Evolutionary conservation across 2,888 invertebrate species (phyloP).

Genomic region (Synanthedon formicaeformis): DNA sequence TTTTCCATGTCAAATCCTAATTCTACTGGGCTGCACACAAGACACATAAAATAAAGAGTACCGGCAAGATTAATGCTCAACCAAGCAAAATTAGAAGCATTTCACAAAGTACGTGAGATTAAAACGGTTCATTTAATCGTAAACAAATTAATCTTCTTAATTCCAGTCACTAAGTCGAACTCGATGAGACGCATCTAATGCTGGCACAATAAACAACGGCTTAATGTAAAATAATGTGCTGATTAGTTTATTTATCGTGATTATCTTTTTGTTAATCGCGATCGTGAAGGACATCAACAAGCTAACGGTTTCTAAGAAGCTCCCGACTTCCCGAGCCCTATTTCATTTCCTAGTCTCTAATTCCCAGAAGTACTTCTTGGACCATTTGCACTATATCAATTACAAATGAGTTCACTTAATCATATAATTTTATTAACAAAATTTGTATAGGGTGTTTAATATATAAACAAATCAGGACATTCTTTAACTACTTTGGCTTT

Average conservation of each 20-base stretch:
- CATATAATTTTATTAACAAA: background rate
- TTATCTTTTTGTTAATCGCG: conserved; percentile 29
- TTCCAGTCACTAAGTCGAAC: background rate
- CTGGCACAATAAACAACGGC: background rate
- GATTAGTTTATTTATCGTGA: background rate
- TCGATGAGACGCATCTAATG: background rate
- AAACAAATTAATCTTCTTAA: background rate
- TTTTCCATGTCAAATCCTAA: no score
- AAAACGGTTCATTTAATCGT: background rate
- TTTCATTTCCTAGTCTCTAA: conserved; percentile 6
- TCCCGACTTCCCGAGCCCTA: conserved; percentile 36
- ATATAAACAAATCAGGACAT: no score
- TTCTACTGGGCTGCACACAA: no score
- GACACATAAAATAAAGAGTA: no score
- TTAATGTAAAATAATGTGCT: background rate
- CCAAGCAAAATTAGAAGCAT: no score
- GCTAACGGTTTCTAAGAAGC: conserved; percentile 28
- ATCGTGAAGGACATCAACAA: conserved; percentile 32
- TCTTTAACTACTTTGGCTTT: no score
- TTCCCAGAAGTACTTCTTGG: conserved; percentile 29
- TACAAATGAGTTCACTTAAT: background rate
- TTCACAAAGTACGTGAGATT: background rate
- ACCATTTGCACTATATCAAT: background rate
- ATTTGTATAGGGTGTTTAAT: no score
- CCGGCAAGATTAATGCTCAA: no score